These are phyloP conservation scores for Mionectes macconnelli DNA, from an alignment of 2,113 vertebrate genomes.

Conservation along the genomic window DNA sequence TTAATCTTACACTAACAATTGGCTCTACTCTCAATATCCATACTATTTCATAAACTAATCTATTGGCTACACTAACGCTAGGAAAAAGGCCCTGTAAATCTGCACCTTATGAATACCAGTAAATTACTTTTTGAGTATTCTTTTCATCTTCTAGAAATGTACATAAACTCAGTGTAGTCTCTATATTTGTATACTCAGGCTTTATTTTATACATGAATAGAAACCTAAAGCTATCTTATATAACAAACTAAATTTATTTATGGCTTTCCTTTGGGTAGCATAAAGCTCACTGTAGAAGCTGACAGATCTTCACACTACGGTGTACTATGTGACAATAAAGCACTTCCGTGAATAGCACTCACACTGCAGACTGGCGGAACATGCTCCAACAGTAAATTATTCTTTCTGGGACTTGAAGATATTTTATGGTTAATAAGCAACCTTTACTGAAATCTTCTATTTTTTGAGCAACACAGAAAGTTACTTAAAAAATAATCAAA, in stretches of 20 bases:
- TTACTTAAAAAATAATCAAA: not conserved
- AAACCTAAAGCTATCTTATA: not conserved
- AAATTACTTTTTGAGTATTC: not conserved
- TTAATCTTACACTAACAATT: conserved; percentile 36
- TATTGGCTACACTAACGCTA: not conserved
- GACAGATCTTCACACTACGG: not conserved
- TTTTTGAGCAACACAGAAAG: not conserved
- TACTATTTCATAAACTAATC: not conserved
- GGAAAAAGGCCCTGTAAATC: not conserved
- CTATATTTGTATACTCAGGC: not conserved
- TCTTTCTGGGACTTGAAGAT: not conserved
- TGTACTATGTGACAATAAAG: not conserved
- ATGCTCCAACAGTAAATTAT: not conserved
- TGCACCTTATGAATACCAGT: not conserved
- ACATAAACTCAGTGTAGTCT: not conserved
- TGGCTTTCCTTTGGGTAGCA: not conserved
- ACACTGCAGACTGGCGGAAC: not conserved
- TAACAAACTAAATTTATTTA: not conserved
- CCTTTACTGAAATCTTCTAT: not conserved
- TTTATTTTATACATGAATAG: not conserved
- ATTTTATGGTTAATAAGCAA: not conserved
- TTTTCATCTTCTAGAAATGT: not conserved
- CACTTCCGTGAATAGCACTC: not conserved
- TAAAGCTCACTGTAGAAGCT: not conserved
- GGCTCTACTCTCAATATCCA: not conserved